phyloP scores from a whole-genome alignment of 2,113 vertebrate species.

The Parotia lawesii region DNA sequence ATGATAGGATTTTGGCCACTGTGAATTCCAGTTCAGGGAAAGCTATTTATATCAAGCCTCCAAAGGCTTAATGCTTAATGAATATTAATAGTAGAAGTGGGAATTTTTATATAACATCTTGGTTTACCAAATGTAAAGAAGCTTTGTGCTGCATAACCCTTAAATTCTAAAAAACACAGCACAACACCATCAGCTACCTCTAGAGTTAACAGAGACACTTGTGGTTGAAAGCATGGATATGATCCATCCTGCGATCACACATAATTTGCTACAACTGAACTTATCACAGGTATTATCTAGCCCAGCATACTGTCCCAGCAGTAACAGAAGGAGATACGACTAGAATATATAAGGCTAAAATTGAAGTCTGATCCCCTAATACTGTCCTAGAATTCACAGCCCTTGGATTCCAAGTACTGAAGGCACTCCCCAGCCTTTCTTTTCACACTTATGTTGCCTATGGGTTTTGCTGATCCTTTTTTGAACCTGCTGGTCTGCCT shows the following conservation, averaged over 20 bases:
- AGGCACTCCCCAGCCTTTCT: not conserved
- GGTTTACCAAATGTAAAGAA: not conserved
- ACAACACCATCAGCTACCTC: not conserved
- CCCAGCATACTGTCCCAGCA: not conserved
- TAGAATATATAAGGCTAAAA: not conserved
- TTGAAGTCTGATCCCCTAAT: not conserved
- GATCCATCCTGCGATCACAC: not conserved
- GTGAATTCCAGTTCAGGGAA: not conserved
- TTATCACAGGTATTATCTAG: not conserved
- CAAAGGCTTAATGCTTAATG: not conserved
- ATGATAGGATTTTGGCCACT: not conserved
- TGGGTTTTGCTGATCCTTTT: not conserved
- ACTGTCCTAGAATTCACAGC: not conserved
- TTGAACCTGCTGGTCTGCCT: not conserved
- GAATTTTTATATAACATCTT: constrained; percentile 5
- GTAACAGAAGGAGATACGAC: not conserved
- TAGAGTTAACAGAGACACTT: not conserved
- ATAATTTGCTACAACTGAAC: not conserved
- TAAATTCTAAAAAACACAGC: not conserved
- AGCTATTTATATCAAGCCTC: constrained; percentile 8
- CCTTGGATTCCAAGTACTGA: not conserved
- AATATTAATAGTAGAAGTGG: constrained; percentile 13
- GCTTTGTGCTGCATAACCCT: not conserved
- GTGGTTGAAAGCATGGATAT: not conserved
- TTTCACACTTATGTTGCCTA: not conserved